These are phyloP conservation scores for Ceramica pisi DNA, from an alignment of 2,888 invertebrate species.

Conservation along the genomic window DNA sequence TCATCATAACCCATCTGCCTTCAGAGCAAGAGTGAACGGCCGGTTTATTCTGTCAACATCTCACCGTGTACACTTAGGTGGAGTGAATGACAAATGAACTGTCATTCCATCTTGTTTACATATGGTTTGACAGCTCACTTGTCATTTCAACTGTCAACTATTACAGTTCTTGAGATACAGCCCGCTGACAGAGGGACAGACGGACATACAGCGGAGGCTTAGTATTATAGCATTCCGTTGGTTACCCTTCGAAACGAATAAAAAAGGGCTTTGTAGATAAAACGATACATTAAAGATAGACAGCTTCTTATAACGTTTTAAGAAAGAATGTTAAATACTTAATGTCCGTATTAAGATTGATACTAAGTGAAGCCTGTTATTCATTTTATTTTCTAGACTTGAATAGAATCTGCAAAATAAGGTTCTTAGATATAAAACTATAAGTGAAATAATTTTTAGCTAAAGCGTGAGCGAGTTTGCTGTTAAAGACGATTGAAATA, in stretches of 20 bases:
- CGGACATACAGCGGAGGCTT: too few relatives aligned
- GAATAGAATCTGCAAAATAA: background rate
- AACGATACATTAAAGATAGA: background rate
- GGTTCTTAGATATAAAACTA: background rate
- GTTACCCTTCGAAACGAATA: background rate
- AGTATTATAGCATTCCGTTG: too few relatives aligned
- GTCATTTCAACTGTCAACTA: too few relatives aligned
- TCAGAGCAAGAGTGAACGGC: too few relatives aligned
- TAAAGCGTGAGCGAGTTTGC: background rate
- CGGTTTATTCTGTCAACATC: too few relatives aligned
- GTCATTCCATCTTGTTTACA: too few relatives aligned
- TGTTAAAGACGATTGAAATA: background rate
- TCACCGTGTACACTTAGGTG: too few relatives aligned
- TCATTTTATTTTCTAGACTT: conserved; percentile 15
- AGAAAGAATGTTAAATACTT: background rate
- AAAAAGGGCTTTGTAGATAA: background rate
- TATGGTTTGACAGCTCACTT: too few relatives aligned
- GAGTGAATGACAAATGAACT: too few relatives aligned
- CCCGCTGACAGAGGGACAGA: too few relatives aligned
- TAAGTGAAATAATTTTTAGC: background rate
- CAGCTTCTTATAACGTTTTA: background rate
- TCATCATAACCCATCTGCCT: too few relatives aligned
- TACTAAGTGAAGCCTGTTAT: conserved; percentile 3
- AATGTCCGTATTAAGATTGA: conserved; percentile 18
- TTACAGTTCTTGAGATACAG: too few relatives aligned